Base-by-base conservation (phyloP, 2,113 vertebrate species). In the Columbina picui region DNA sequence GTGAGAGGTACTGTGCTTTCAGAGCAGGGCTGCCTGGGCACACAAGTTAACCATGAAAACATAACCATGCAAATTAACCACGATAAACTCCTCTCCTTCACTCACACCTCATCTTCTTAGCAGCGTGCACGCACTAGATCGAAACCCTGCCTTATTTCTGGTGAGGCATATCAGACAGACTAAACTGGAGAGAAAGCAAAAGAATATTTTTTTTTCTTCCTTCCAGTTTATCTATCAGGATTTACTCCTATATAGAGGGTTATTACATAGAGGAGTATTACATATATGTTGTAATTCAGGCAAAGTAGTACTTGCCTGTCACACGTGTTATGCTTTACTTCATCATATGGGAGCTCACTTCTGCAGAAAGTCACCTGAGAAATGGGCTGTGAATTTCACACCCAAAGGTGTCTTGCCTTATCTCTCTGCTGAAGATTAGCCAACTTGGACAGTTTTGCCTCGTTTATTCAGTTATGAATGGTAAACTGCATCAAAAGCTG, bases 1-100 rank as follows among this genome's bases (percentile, higher is more conserved):
- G n/a, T 21, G 22, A 91, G 78, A 56, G 7, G 30, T 5, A 0
- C 0, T 0, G 0, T 21, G 25, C 7, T 47, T 23, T 25, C 57
- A 36, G 32, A 68, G 25, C 2, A 0, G 26, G 21, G 65, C 18
- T 73, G 61, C 57, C 53, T 34, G 14, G 10, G 23, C 39, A 45
- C 3, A 0, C 23, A 49, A 79, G 47, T 39, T 49, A 68, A 76
- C 29, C 13, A 9, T 11, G 10, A 9, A 45, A 45, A 17, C 43
- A 19, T 45, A 45, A 19, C 43, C 39, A 50, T 2, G 0, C 25
- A 49, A 79, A 50, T 39, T 56, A 68, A 76, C 26, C 13, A 8
- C 0, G 0, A 20, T 32, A 39, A 89, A 71, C 55, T 36, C 47
- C 47, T 71, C 25, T 87, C 34, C 53, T 53, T 79, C 53, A 70